Evolutionary conservation across 1,140 invertebrate species (phyloP).

Genomic region (Helicoverpa armigera): DNA sequence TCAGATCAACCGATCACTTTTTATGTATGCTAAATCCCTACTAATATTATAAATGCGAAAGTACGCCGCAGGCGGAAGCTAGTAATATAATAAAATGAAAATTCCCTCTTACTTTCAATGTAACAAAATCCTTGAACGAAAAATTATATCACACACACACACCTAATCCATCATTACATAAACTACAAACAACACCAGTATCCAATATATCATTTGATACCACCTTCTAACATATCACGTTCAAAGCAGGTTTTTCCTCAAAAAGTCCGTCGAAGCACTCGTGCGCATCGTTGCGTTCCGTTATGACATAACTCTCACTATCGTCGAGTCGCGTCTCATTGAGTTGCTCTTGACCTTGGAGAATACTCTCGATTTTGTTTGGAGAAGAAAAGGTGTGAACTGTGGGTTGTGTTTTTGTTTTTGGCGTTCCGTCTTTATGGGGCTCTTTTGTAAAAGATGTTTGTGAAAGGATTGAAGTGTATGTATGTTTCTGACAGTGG

Average conservation of each 20-base stretch:
- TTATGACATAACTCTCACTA: slow-evolving; percentile 38
- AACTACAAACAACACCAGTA: slow-evolving; percentile 8
- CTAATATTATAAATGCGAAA: no score
- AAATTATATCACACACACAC: slow-evolving; percentile 3
- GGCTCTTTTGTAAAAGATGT: background rate
- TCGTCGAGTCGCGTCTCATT: slow-evolving; percentile 40
- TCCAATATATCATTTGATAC: slow-evolving; percentile 20
- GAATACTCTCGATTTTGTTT: slow-evolving; percentile 30
- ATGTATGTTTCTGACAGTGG: no score
- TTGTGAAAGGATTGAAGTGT: background rate
- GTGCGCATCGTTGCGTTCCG: slow-evolving; percentile 42
- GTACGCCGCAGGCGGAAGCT: no score
- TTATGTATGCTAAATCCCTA: no score
- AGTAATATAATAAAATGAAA: no score
- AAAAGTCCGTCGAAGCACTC: slow-evolving; percentile 10
- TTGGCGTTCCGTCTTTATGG: background rate
- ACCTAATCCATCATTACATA: background rate
- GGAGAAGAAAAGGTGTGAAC: background rate
- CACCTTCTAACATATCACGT: background rate
- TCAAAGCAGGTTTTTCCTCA: slow-evolving; percentile 17
- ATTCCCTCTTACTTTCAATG: background rate
- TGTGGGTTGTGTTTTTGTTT: background rate
- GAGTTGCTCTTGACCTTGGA: slow-evolving; percentile 17
- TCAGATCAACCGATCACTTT: no score
- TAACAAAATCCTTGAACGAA: no score